phyloP scores from a whole-genome alignment of 2,888 invertebrate genomes.

The Argyra leucocephala region DNA sequence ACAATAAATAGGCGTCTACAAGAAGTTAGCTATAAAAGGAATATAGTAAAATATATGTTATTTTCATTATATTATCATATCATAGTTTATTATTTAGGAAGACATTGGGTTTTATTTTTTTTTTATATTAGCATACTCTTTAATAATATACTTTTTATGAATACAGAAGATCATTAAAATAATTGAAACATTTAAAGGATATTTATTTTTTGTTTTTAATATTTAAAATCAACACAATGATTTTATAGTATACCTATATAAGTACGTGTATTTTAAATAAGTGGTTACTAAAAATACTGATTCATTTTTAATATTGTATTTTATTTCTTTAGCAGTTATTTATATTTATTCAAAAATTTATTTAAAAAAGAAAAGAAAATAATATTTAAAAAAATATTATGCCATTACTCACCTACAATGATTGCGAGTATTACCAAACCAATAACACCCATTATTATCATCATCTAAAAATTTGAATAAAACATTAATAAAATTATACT shows the following conservation, averaged over 20 bases:
- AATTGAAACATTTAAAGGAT: too few relatives aligned
- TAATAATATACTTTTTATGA: neutral
- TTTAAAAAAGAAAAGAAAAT: neutral
- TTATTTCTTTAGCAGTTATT: constrained; percentile 9
- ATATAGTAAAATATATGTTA: constrained; percentile 22
- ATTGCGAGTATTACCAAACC: constrained; percentile 72
- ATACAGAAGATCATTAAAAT: neutral
- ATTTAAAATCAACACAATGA: too few relatives aligned
- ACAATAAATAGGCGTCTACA: constrained; percentile 33
- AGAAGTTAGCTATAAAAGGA: constrained; percentile 43
- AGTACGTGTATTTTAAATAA: neutral
- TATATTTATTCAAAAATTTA: constrained; percentile 7
- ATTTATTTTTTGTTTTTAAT: neutral
- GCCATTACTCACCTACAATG: constrained; percentile 70
- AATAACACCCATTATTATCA: constrained; percentile 83
- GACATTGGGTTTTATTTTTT: constrained; percentile 10
- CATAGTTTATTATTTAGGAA: constrained; percentile 12
- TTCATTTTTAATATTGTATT: too few relatives aligned
- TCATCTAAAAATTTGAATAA: constrained; percentile 67
- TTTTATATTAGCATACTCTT: too few relatives aligned
- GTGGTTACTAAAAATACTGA: too few relatives aligned
- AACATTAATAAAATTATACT: too few relatives aligned
- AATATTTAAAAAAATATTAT: neutral
- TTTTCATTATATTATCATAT: too few relatives aligned
- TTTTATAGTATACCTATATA: neutral